Conservation (phyloP, 30 jellyfish, hydroid and myxozoan genomes). For the Haliclystus octoradiatus region DNA sequence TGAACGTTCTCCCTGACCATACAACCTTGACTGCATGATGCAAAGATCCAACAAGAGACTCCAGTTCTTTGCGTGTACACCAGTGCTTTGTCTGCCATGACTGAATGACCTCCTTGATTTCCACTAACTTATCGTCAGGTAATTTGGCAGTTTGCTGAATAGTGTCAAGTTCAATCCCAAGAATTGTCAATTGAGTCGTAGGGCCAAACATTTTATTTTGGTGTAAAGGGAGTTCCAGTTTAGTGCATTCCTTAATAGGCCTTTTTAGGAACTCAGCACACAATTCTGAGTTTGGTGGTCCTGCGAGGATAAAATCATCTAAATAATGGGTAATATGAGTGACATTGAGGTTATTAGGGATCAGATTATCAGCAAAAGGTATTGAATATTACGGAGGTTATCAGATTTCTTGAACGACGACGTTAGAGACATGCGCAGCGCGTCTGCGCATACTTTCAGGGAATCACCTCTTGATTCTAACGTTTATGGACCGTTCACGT, state of each 20-base stretch:
- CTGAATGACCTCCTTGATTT: constrained; percentile 14
- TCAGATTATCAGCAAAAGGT: too few relatives aligned
- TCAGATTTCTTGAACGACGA: too few relatives aligned
- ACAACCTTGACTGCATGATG: neutral
- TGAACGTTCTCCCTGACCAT: neutral
- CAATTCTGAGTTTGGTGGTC: neutral
- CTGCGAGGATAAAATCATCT: constrained; percentile 3
- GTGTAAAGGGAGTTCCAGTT: neutral
- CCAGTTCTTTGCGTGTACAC: neutral
- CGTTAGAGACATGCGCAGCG: too few relatives aligned
- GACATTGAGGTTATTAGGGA: neutral
- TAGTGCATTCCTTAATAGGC: neutral
- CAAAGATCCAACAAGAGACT: neutral
- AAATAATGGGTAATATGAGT: neutral
- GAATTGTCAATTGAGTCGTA: constrained; percentile 20
- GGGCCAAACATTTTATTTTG: constrained; percentile 16
- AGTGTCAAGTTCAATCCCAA: constrained; percentile 39
- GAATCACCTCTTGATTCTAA: too few relatives aligned
- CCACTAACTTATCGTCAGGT: constrained; percentile 26
- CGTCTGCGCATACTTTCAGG: too few relatives aligned
- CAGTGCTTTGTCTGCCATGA: constrained; percentile 13
- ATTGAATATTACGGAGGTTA: too few relatives aligned
- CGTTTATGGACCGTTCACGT: too few relatives aligned
- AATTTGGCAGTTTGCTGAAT: constrained; percentile 9
- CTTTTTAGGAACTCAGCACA: neutral